These are phyloP conservation scores for Todiramphus saurophagus DNA, from an alignment of 2,113 vertebrate genomes.

Conservation along the genomic window DNA sequence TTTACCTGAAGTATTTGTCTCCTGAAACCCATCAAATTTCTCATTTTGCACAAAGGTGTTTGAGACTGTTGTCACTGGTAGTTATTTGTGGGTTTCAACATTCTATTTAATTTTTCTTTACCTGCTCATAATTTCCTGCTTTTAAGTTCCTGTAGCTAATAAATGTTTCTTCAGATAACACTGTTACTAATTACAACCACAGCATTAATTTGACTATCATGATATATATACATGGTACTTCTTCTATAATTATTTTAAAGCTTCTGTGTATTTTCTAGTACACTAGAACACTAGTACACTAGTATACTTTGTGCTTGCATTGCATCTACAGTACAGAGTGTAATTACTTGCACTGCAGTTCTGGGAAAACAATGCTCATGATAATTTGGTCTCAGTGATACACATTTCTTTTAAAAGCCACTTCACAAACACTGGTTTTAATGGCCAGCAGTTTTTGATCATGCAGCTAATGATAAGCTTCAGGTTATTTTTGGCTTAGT, in stretches of 20 bases:
- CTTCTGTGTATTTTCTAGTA: not conserved
- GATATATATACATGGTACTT: not conserved
- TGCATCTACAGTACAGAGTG: not conserved
- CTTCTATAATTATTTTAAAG: not conserved
- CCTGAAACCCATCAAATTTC: not conserved
- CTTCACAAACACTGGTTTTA: not conserved
- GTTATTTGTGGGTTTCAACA: not conserved
- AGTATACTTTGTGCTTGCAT: not conserved
- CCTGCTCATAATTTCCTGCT: not conserved
- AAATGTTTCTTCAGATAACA: not conserved
- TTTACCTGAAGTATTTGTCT: not conserved
- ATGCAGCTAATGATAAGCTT: slow-evolving; percentile 1
- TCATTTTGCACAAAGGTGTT: not conserved
- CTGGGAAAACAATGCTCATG: not conserved
- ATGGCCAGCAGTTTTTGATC: slow-evolving; percentile 5
- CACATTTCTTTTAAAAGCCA: not conserved
- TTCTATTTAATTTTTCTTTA: not conserved
- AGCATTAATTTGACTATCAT: not conserved
- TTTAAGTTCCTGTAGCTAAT: slow-evolving; percentile 1
- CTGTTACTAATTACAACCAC: not conserved
- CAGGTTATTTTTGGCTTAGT: slow-evolving; percentile 5
- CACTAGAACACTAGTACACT: too few species aligned
- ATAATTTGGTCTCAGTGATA: slow-evolving; percentile 19
- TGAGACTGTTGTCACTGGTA: not conserved
- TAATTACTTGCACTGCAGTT: not conserved